phyloP scores from a whole-genome alignment of 1,140 invertebrate species.

The Cherax destructor region DNA sequence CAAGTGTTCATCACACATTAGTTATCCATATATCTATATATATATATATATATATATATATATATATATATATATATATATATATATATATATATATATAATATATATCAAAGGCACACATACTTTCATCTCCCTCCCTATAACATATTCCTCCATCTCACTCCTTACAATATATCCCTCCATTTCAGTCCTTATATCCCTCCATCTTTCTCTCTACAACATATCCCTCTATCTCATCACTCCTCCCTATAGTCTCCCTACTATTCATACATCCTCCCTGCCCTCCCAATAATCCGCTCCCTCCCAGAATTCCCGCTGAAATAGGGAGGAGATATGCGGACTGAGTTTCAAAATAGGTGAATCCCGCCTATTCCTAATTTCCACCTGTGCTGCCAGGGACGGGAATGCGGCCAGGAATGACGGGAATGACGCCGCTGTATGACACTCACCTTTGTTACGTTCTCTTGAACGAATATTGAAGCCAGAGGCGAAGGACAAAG shows the following conservation, averaged over 20 bases:
- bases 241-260: background rate
- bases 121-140: too few relatives aligned
- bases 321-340: too few relatives aligned
- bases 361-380: background rate
- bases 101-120: too few relatives aligned
- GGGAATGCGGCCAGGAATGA: conserved; percentile 36
- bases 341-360: background rate
- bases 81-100: too few relatives aligned
- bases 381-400: background rate
- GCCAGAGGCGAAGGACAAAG: background rate
- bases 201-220: background rate
- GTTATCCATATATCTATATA: too few relatives aligned
- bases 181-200: background rate
- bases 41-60: too few relatives aligned
- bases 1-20: too few relatives aligned
- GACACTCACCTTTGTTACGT: conserved; percentile 1
- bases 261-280: background rate
- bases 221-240: background rate
- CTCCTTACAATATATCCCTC: background rate
- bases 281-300: background rate
- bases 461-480: background rate
- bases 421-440: conserved; percentile 26
- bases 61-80: too few relatives aligned
- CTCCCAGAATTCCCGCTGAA: too few relatives aligned
- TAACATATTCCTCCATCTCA: background rate